Conservation (phyloP, 2,113 vertebrate species). For the Crotalus tigris region DNA sequence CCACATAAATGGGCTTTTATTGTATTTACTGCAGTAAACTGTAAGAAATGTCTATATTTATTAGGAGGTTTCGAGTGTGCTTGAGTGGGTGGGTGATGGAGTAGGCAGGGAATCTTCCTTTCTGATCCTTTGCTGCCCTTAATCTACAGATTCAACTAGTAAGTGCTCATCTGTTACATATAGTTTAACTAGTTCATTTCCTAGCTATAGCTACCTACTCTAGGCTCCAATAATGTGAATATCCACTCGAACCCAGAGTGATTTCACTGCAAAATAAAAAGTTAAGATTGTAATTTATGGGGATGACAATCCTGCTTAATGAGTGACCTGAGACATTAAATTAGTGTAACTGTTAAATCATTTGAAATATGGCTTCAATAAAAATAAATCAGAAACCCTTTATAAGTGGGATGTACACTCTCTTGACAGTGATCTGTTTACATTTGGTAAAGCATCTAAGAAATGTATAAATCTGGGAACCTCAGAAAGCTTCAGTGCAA, state of each 20-base stretch:
- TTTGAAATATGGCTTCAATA: constrained; percentile 39
- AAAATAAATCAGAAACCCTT: constrained; percentile 45
- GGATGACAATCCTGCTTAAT: constrained; percentile 32
- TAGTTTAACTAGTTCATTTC: not conserved
- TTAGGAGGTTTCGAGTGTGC: not conserved
- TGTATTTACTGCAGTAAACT: not conserved
- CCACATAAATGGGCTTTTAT: not conserved
- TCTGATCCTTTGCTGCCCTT: not conserved
- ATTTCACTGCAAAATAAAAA: constrained; percentile 40
- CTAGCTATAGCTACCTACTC: not conserved
- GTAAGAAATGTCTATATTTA: not conserved
- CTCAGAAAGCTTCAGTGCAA: constrained; percentile 7
- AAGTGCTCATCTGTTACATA: not conserved
- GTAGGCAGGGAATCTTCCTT: not conserved
- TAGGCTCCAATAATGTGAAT: not conserved
- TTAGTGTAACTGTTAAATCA: constrained; percentile 26
- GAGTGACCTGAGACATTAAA: constrained; percentile 37
- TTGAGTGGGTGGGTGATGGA: not conserved
- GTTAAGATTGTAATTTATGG: constrained; percentile 40
- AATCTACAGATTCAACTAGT: not conserved
- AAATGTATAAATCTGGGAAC: constrained; percentile 27
- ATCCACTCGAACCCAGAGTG: not conserved
- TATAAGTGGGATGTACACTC: constrained; percentile 36
- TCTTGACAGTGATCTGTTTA: constrained; percentile 51
- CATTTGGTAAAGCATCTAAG: constrained; percentile 34